Evolutionary conservation across 2,888 invertebrate species (phyloP), one percentile per base, ranked within the genome.

Genomic region (Gastrophysa polygoni): DNA sequence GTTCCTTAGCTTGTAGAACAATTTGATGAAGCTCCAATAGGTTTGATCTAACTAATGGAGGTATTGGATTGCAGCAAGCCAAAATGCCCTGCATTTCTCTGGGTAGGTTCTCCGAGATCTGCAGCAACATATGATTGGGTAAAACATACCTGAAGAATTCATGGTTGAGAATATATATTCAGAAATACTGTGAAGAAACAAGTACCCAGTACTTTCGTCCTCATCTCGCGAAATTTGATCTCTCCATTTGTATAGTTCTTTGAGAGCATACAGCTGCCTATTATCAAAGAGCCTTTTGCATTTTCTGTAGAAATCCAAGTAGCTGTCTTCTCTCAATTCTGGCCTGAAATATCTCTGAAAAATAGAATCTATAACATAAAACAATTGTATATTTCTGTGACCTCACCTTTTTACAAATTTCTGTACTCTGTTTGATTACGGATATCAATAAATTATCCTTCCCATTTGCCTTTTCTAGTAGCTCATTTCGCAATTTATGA

Each of bases 71-170:
- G 78, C 98, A 98, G 75, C 95, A 93, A 0, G 96, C 95, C 63
- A 93, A 81, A 63, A 99, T 90, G 1, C 98, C 98, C 76, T 96
- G 94, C 85, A 93, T 87, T 83, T 97, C 97, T 57, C 94, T 86
- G 0, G 97, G 98, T 63, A 98, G 80, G 17, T 86, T 85, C 80
- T 97, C 95, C 0, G 95, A 88, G 62, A 98, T 92, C 77, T 94
- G 89, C 57, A 98, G 78, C 82, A 99, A 80, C 96, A 97, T 96
- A 80, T 98, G 96, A 82, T 96, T 96, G 0, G 98, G 98, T 61
- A 99, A 83, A 49, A 99, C 91, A 81, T 94, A 98, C 32, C 91
- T 91, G 76, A 17, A 80, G 1, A 32, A 32, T n/a, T n/a, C n/a
- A n/a, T n/a, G n/a, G n/a, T n/a, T n/a, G n/a, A n/a, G n/a, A n/a